Percentiles rank a stretch among this genome's conserved stretches.
Conservation (phyloP, 2,113 vertebrate species). For the Leucosticte australis region DNA sequence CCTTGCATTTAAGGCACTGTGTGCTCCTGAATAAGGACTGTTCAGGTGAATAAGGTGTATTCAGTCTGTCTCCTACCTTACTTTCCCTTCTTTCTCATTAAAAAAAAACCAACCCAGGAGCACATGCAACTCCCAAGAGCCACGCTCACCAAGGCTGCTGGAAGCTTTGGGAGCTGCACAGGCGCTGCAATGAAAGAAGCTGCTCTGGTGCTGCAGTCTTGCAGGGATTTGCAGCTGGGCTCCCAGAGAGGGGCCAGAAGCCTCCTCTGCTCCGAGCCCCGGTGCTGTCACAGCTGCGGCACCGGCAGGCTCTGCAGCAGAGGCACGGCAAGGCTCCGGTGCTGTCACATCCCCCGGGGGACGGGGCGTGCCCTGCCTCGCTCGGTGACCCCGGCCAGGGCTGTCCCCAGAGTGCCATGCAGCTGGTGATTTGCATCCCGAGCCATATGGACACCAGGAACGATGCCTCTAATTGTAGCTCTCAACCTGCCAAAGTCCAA, state of each 20-base stretch:
- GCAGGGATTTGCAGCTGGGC: neutral
- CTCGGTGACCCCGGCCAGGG: neutral
- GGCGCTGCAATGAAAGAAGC: neutral
- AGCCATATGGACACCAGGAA: slow-evolving; percentile 43
- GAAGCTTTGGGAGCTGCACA: neutral
- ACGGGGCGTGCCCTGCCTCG: neutral
- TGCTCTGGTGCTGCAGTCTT: rapidly evolving
- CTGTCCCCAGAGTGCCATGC: neutral
- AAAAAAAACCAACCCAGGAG: rapidly evolving
- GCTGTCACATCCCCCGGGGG: neutral
- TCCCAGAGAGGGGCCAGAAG: neutral
- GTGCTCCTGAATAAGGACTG: neutral
- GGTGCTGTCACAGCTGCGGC: rapidly evolving
- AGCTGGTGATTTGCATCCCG: neutral
- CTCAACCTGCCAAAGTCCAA: slow-evolving; percentile 44
- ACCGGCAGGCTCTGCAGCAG: neutral
- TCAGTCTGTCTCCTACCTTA: neutral
- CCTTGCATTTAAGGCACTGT: neutral
- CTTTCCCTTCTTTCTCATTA: neutral
- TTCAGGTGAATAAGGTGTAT: neutral
- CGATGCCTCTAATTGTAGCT: slow-evolving; percentile 27
- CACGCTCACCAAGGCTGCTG: neutral
- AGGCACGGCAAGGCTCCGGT: neutral
- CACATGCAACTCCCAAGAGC: neutral
- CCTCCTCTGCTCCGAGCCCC: rapidly evolving